Percentiles rank a stretch among this genome's conserved stretches.
Evolutionary conservation across 2,797 vertebrate species (phyloP).

Genomic region (Denticeps clupeoides): DNA sequence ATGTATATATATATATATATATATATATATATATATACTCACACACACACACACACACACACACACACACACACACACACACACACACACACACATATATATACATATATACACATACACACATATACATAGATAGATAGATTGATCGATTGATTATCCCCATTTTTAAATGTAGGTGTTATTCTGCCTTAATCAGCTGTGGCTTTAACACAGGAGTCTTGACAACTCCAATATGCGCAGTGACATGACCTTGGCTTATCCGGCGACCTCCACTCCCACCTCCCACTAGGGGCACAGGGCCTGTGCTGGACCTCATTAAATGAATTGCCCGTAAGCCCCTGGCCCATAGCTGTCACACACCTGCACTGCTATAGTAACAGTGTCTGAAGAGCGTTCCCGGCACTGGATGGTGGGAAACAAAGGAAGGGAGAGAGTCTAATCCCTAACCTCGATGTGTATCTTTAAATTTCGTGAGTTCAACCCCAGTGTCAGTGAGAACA

Average conservation of each 20-base stretch:
- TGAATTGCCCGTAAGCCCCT: conserved; percentile 35
- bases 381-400: too few species aligned
- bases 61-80: too few species aligned
- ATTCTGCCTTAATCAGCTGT: neutral
- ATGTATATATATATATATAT: too few species aligned
- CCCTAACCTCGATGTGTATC: conserved; percentile 20
- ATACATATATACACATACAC: too few species aligned
- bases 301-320: conserved; percentile 38
- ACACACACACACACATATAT: too few species aligned
- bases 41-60: too few species aligned
- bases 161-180: neutral
- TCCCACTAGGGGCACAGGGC: neutral
- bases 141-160: too few species aligned
- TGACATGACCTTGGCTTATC: conserved; percentile 5
- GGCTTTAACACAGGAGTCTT: neutral
- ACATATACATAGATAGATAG: too few species aligned
- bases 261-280: conserved; percentile 7
- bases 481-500: neutral
- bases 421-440: neutral
- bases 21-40: too few species aligned
- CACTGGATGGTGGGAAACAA: conserved; percentile 14
- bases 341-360: conserved; percentile 24
- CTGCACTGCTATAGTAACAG: too few species aligned
- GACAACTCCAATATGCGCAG: conserved; percentile 6
- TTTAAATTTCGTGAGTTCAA: conserved; percentile 14